Evolutionary conservation across 1,140 invertebrate species (phyloP), one percentile per base, ranked within the genome.

Genomic region (Trachelipus rathkii): DNA sequence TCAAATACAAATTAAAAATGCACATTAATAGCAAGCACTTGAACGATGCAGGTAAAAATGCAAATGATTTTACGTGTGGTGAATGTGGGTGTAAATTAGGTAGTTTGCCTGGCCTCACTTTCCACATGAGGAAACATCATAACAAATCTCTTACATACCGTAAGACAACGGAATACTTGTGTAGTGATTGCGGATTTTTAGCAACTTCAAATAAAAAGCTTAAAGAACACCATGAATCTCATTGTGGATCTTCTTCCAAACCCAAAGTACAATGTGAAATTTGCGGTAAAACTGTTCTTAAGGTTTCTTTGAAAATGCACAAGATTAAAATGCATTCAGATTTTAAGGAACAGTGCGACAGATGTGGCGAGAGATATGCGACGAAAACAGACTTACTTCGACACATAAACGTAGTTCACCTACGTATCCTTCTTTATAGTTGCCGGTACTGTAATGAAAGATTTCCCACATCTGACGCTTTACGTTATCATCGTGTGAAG

Each of bases 251-350:
- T 15, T 77, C 80, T n/a, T 75, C 80, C 44, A 81, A 81, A 53
- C 77, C 77, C 10, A 78, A 78, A 71, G 80, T 81, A 13, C 80
- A 81, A 75, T 81, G 80, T 77, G 80, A 81, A 67, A 77, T 79
- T n/a, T 81, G 80, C 72, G 80, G 80, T 24, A 81, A 81, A 60
- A 81, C 80, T 44, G 80, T 81, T 21, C 72, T 81, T n/a, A 81
- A 79, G 71, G 80, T 81, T 24, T 81, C 80, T 21, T 73, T 81
- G 11, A 81, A 81, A 69, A 81, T 81, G 80, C 80, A 81, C 50
- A 81, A 81, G 74, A 74, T 81, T 11, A 81, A 81, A 43, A 81
- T 81, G 80, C 80, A 81, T 66, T 81, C 80, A 23, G 80, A 81
- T 13, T 81, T 81, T 67, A 81, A 81, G 66, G 80, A 81, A 66